Base-by-base conservation (phyloP, 2,113 vertebrate species). In the Lethenteron reissneri region DNA sequence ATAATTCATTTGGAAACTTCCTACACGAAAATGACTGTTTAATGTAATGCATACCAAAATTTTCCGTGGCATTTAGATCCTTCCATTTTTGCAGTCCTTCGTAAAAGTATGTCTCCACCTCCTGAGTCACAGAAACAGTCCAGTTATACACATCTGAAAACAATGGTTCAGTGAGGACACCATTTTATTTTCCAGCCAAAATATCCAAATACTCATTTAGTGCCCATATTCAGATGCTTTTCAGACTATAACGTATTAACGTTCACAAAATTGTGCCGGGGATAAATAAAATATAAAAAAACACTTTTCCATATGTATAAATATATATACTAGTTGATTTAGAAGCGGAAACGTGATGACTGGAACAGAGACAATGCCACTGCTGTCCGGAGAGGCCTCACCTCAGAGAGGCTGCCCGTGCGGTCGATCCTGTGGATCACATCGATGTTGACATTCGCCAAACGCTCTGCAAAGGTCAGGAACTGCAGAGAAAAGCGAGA, bases 391-490 rank as follows among this genome's bases (percentile, higher is more conserved):
- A 13, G 13, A n/a, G 14, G 13, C 56, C 84, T 82, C 78, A 95
- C 94, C 88, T 99, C 94, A 56, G 82, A 80, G 13, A 85, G 85
- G 75, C 84, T 85, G 69, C 86, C 86, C 71, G 85, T 90, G 76
- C 88, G 83, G 79, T 99, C 90, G 14, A 99, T 97, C 2, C 90
- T 88, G 76, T 97, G 92, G 80, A 97, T 88, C 72, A 99, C 86
- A 78, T 99, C 80, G 0, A 99, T 95, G 76, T 99, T 95, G 71
- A 99, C 82, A 77, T 89, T 92, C 57, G 85, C 83, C n/a, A 99
- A 80, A 57, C 94, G 84, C 75, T 97, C 92, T 1, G 90, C 87
- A 78, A 99, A 99, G 2, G 90, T 99, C 72, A 89, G 88, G 83
- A 95, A 99, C 94, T 99, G 78, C 0, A 77, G 75, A 76, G 70